Evolutionary conservation across 2,888 invertebrate species (phyloP).

Genomic region (Lagria hirta): DNA sequence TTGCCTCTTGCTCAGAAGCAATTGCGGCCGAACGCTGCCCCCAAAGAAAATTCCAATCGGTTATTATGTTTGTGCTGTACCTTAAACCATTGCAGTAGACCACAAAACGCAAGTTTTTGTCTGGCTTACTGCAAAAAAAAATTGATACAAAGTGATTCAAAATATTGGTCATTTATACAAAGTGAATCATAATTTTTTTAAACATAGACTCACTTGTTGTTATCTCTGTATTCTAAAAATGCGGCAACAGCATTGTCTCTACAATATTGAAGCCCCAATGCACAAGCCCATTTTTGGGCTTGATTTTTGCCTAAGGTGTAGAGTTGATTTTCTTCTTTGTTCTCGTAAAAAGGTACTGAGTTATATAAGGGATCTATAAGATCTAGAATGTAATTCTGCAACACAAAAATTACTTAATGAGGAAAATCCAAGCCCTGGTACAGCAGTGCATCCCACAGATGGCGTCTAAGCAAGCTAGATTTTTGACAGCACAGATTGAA

Average conservation of each 20-base stretch:
- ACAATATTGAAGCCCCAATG: slow-evolving; percentile 62
- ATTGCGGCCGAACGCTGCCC: slow-evolving; percentile 56
- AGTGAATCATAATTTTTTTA: too few relatives aligned
- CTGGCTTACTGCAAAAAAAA: slow-evolving; percentile 52
- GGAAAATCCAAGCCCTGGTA: too few relatives aligned
- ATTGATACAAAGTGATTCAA: not conserved
- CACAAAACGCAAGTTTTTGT: slow-evolving; percentile 65
- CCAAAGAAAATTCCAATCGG: slow-evolving; percentile 69
- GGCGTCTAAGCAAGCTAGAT: too few relatives aligned
- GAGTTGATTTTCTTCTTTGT: slow-evolving; percentile 55
- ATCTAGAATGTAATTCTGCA: slow-evolving; percentile 50
- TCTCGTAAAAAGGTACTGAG: slow-evolving; percentile 58
- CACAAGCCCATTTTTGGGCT: slow-evolving; percentile 65
- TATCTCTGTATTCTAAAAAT: slow-evolving; percentile 46
- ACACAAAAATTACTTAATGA: slow-evolving; percentile 2
- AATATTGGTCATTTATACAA: too few relatives aligned
- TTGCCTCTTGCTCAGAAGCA: slow-evolving; percentile 68
- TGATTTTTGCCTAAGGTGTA: slow-evolving; percentile 62
- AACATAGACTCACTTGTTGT: slow-evolving; percentile 5
- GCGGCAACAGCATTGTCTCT: slow-evolving; percentile 52
- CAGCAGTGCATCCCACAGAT: too few relatives aligned
- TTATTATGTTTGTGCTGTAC: slow-evolving; percentile 55
- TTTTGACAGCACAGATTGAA: too few relatives aligned
- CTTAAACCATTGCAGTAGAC: slow-evolving; percentile 77
- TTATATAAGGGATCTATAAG: slow-evolving; percentile 56